Percentiles rank a stretch among this genome's conserved stretches.
phyloP scores from a whole-genome alignment of 2,888 invertebrate genomes.

The Pantelozetes paolii region DNA sequence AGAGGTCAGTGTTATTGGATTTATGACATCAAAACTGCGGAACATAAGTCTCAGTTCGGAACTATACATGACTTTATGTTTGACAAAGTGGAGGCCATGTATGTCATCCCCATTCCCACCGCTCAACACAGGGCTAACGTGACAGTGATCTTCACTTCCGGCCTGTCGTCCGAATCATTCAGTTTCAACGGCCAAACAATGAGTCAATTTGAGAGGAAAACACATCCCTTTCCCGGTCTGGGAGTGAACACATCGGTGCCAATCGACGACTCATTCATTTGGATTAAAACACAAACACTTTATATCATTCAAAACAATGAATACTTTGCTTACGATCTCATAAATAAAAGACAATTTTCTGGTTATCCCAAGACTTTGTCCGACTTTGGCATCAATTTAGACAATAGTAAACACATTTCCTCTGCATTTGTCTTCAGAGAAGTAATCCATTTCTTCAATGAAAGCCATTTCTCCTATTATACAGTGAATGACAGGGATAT shows the following conservation, averaged over 20 bases:
- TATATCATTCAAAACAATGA: background rate
- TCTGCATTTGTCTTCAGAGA: background rate
- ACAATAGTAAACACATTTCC: background rate
- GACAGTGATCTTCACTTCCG: constrained; percentile 4
- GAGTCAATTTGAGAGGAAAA: background rate
- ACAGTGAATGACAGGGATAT: background rate
- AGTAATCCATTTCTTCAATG: background rate
- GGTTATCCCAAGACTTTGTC: constrained; percentile 3
- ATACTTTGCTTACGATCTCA: background rate
- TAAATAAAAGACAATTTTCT: background rate
- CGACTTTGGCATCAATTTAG: background rate
- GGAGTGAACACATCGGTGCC: background rate
- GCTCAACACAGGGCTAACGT: no score
- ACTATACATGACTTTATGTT: background rate
- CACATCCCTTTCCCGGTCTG: background rate
- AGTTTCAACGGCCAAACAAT: no score
- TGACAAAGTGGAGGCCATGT: background rate
- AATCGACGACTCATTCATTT: constrained; percentile 9
- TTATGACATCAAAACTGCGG: background rate
- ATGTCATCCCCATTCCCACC: background rate
- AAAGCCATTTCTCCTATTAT: background rate
- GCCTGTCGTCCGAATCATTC: background rate
- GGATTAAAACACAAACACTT: background rate
- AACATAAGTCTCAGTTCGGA: background rate
- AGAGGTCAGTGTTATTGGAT: background rate